Base-by-base conservation (phyloP, 2,888 invertebrate species). In the Syrista parreyssii region DNA sequence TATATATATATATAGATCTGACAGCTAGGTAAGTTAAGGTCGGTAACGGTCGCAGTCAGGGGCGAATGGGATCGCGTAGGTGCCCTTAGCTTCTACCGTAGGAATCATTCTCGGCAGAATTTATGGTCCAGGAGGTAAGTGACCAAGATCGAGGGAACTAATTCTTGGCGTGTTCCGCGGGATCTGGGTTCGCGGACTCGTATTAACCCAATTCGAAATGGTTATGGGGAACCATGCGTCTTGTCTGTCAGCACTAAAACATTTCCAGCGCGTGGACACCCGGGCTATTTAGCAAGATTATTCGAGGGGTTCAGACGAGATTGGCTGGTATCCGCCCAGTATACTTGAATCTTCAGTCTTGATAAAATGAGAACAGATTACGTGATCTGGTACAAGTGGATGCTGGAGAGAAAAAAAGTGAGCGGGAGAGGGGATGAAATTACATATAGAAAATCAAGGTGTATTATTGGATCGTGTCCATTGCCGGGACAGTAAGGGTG, bases 131-230 rank as follows among this genome's bases (percentile, higher is more conserved):
- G 40, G 40, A 55, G 40, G 40, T 23, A 71, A 71, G 71, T 71
- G 71, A 71, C 71, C 71, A 32, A 71, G 71, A 71, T 71, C 30
- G 71, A 30, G 71, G 31, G 11, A 35, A 77, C 74, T 68, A 77
- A 77, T 75, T 77, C 33, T 35, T 74, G 33, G 68, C 74, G 23
- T 33, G 35, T 35, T 74, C 30, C 35, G 33, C 36, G 55, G 32
- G 55, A 71, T 71, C n/a, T 11, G 40, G 76, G 12, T 32, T 32
- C 34, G 12, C 40, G 34, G 73, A 73, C 68, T 34, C 72, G 55
- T 77, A 68, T 76, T 74, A 77, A 74, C 74, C 77, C 77, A 68
- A 77, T 77, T 77, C 74, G 68, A 74, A 74, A 68, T 73, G 77
- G 74, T 77, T 74, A 74, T 77, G 35, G 68, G 11, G 74, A 1